These are phyloP conservation scores for Muntiacus muntjak DNA, from an alignment of 2,113 vertebrate genomes.

Conservation along the genomic window DNA sequence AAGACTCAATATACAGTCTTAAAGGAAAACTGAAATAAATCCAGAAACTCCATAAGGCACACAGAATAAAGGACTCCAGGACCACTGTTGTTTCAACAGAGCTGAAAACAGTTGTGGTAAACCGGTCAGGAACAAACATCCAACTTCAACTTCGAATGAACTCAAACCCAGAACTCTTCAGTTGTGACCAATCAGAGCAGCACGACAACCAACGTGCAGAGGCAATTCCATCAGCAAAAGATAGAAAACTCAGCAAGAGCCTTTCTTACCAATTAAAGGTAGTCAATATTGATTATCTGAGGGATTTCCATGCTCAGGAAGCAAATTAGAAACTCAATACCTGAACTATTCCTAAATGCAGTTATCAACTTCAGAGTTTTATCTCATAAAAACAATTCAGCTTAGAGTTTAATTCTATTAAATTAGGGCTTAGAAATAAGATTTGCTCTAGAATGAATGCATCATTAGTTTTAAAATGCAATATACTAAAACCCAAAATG, in stretches of 20 bases:
- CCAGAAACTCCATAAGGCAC: neutral
- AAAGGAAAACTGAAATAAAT: neutral
- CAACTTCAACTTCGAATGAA: neutral
- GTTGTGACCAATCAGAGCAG: neutral
- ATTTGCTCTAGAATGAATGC: conserved; percentile 85
- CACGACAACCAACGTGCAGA: neutral
- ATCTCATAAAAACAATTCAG: conserved; percentile 88
- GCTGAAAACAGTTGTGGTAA: accelerated
- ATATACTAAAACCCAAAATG: conserved; percentile 84
- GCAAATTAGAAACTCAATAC: conserved; percentile 89
- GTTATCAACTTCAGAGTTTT: conserved; percentile 88
- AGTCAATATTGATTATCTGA: conserved; percentile 87
- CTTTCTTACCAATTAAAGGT: conserved; percentile 82
- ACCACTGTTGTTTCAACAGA: neutral
- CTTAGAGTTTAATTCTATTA: conserved; percentile 88
- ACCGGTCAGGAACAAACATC: neutral
- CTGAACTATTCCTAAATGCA: conserved; percentile 87
- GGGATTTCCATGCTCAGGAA: conserved; percentile 85
- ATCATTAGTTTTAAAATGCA: conserved; percentile 86
- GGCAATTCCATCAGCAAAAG: neutral
- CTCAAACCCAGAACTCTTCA: accelerated
- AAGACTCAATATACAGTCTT: neutral
- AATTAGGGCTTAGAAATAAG: conserved; percentile 88
- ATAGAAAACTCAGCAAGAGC: conserved; percentile 73
- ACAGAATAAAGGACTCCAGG: neutral